Conservation (phyloP, 2,113 vertebrate genomes). For the Pelobates fuscus region DNA sequence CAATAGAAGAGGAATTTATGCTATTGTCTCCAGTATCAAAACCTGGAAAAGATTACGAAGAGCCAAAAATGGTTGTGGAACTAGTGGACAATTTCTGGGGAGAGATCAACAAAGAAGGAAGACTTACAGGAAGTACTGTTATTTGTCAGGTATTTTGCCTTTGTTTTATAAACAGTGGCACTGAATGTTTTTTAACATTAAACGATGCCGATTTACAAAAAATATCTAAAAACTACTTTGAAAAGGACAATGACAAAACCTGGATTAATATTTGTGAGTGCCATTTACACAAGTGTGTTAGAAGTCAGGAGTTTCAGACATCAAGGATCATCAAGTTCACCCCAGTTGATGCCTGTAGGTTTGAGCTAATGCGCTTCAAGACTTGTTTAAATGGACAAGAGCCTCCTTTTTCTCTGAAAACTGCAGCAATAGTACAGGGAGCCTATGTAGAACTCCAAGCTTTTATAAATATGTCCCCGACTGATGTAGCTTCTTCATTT, state of each 20-base stretch:
- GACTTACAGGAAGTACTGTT: slow-evolving; percentile 70
- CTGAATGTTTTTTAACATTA: slow-evolving; percentile 87
- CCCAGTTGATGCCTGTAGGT: slow-evolving; percentile 80
- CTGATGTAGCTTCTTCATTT: slow-evolving; percentile 54
- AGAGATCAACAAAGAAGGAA: slow-evolving; percentile 79
- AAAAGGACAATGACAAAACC: slow-evolving; percentile 70
- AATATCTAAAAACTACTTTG: slow-evolving; percentile 73
- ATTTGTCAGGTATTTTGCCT: slow-evolving; percentile 86
- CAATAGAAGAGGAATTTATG: slow-evolving; percentile 87
- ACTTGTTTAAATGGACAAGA: slow-evolving; percentile 68
- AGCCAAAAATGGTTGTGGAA: slow-evolving; percentile 87
- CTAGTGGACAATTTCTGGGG: slow-evolving; percentile 90
- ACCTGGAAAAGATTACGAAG: slow-evolving; percentile 81
- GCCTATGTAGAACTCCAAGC: slow-evolving; percentile 91
- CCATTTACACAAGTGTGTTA: slow-evolving; percentile 85
- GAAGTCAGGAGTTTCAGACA: slow-evolving; percentile 75
- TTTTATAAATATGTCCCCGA: slow-evolving; percentile 82
- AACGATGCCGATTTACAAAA: slow-evolving; percentile 84
- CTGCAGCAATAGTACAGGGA: slow-evolving; percentile 85
- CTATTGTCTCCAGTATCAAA: slow-evolving; percentile 70
- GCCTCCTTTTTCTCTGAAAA: slow-evolving; percentile 87
- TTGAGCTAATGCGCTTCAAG: slow-evolving; percentile 91
- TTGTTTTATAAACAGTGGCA: slow-evolving; percentile 81
- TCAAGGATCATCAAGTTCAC: slow-evolving; percentile 82
- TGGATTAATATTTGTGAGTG: slow-evolving; percentile 82